Base-by-base conservation (phyloP, 2,797 vertebrate genomes). In the Mastacembelus armatus region DNA sequence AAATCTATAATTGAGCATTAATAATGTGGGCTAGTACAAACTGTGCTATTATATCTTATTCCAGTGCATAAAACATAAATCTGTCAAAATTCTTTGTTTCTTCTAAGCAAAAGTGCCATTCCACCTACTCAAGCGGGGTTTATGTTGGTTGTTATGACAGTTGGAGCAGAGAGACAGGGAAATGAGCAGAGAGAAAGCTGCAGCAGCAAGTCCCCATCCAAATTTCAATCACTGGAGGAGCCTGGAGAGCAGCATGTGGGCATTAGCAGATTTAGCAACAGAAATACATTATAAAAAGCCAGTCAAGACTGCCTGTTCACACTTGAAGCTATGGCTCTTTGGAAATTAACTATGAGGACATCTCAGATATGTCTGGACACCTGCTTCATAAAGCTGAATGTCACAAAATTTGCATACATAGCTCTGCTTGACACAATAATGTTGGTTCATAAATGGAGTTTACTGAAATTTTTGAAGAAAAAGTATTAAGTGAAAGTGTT, bases 121-220 rank as follows among this genome's bases (percentile, higher is more conserved):
- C 74, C 56, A 70, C 59, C 79, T 81, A 71, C 72, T 78, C 63
- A 38, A 71, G 77, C 43, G 19, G 18, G 58, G 48, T 74, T 71
- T 71, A 67, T 82, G 67, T 71, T 16, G 49, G 47, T 48, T 73
- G 44, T 84, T 66, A 73, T 80, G 74, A 80, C 65, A 76, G 66
- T 55, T 70, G 69, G 32, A 74, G 66, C 15, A 67, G 45, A 66
- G 65, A 78, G 55, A 78, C 1, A n/a, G 47, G 40, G n/a, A 71
- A 57, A 59, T 14, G 39, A 75, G 59, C 0, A 7, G 27, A 63
- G 40, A 42, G 22, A 43, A 71, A 57, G 68, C 60, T 33, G 45
- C 43, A 35, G 52, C 24, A 50, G 49, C 49, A 48, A 33, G 30
- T 66, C 50, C 64, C 50, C 43, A 54, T 56, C 52, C 66, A 71